Evolutionary conservation across 1,140 invertebrate species (phyloP), one percentile per base, ranked within the genome.

Genomic region (Ips typographus): DNA sequence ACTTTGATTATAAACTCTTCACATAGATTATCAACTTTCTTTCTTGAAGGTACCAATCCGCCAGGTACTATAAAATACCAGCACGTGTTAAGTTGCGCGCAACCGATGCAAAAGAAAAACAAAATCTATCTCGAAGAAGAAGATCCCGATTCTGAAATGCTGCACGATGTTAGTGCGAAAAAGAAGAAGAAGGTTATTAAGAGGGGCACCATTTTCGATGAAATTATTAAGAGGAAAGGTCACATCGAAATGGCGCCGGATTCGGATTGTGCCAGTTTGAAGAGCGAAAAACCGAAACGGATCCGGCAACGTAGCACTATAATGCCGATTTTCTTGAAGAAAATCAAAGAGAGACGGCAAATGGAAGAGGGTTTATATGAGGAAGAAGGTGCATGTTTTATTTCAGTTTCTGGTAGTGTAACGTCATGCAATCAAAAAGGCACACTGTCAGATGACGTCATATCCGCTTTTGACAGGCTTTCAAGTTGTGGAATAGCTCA

Each of bases 281-380:
- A 40, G 40, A 63, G 40, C 3, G 59, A 52, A 8, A 41, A 40
- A 6, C 52, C 60, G 40, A 71, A 64, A 22, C 58, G 40, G 43
- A 36, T 63, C 5, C 56, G 59, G 6, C 42, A 56, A 2, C 44
- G 52, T 40, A 72, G 67, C 3, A 72, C 71, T 3, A 72, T 72
- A 53, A 60, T 72, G 66, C 71, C 71, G n/a, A 65, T 72, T 47
- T 69, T 69, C 51, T 58, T 72, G 51, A 60, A 66, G 55, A 72
- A 66, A 65, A 65, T 72, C 3, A 22, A 66, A 55, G 5, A 68
- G 36, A 71, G 40, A 8, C 60, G 37, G 7, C 43, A 49, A n/a
- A 3, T 47, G 22, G 53, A 58, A 41, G 38, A 4, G 1, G 38
- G 53, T 39, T 36, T n/a, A 36, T 22, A 22, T 43, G 59, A 61